Conservation (phyloP, 2,797 vertebrate species). For the Limnodromus scolopaceus region DNA sequence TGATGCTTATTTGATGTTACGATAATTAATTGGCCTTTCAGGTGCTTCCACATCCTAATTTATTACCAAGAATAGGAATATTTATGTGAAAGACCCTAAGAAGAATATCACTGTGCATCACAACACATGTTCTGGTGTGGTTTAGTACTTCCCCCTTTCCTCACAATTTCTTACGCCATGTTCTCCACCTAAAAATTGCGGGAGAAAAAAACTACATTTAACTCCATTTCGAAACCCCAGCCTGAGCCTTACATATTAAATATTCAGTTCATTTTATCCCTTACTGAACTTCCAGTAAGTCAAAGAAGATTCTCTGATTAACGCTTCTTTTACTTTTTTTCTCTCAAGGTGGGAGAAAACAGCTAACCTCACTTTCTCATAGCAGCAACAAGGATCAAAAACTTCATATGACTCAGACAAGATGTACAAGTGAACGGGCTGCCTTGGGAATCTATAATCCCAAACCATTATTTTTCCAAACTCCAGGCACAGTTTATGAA, state of each 20-base stretch:
- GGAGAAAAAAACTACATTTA: background rate
- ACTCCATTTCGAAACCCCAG: background rate
- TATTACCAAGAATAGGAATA: background rate
- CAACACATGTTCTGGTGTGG: background rate
- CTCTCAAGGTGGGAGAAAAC: background rate
- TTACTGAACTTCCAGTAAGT: background rate
- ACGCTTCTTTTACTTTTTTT: background rate
- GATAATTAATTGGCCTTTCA: constrained; percentile 56
- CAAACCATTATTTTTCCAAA: background rate
- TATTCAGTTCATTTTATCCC: background rate
- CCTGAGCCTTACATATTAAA: background rate
- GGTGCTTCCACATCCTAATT: constrained; percentile 27
- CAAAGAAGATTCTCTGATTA: background rate
- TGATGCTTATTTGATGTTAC: constrained; percentile 36
- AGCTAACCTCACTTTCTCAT: background rate
- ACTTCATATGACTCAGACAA: fast-evolving
- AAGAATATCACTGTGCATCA: background rate
- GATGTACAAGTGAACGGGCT: background rate
- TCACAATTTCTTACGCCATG: background rate
- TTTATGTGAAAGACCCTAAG: background rate
- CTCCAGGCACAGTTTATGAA: background rate
- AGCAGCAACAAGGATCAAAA: background rate
- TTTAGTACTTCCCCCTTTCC: background rate
- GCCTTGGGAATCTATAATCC: background rate
- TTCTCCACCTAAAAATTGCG: background rate